Percentiles rank a stretch among this genome's conserved stretches.
Conservation (phyloP, 2,113 vertebrate genomes). For the Tenebrosternarchus preto region DNA sequence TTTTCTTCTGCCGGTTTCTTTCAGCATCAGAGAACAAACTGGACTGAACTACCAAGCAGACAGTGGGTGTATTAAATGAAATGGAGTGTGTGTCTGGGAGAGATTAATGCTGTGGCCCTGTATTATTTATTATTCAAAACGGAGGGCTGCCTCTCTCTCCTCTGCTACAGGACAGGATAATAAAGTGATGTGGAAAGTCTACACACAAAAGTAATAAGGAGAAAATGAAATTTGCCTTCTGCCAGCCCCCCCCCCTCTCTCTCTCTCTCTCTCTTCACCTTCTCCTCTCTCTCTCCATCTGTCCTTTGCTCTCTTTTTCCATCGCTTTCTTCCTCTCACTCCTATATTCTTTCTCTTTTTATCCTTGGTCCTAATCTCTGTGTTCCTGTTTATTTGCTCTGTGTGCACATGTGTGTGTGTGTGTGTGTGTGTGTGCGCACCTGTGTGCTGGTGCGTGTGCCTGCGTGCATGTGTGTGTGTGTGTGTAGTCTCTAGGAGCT, state of each 20-base stretch:
- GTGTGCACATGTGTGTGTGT: background rate
- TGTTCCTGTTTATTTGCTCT: background rate
- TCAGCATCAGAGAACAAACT: slow-evolving; percentile 28
- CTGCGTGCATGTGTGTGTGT: background rate
- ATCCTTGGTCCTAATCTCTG: slow-evolving; percentile 1
- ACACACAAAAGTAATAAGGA: slow-evolving; percentile 27
- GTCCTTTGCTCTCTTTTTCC: background rate
- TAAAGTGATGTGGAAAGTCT: slow-evolving; percentile 21
- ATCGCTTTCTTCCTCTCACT: background rate
- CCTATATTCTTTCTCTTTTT: slow-evolving; percentile 27
- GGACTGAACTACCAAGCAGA: slow-evolving; percentile 40
- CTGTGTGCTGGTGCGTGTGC: background rate
- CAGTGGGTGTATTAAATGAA: slow-evolving; percentile 37
- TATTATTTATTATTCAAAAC: slow-evolving; percentile 58
- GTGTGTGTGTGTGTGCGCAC: background rate
- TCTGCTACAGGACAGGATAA: slow-evolving; percentile 24
- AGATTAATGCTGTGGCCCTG: slow-evolving; percentile 42
- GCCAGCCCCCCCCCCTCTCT: background rate
- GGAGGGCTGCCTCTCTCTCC: slow-evolving; percentile 22
- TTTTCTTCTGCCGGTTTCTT: slow-evolving; percentile 39
- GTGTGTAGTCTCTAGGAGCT: slow-evolving; percentile 64
- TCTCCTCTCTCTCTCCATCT: background rate
- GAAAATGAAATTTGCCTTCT: slow-evolving; percentile 37
- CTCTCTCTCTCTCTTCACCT: background rate
- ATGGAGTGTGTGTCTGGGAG: slow-evolving; percentile 33